Evolutionary conservation across 2,113 vertebrate species (phyloP).

Genomic region (Lethenteron camtschaticum): DNA sequence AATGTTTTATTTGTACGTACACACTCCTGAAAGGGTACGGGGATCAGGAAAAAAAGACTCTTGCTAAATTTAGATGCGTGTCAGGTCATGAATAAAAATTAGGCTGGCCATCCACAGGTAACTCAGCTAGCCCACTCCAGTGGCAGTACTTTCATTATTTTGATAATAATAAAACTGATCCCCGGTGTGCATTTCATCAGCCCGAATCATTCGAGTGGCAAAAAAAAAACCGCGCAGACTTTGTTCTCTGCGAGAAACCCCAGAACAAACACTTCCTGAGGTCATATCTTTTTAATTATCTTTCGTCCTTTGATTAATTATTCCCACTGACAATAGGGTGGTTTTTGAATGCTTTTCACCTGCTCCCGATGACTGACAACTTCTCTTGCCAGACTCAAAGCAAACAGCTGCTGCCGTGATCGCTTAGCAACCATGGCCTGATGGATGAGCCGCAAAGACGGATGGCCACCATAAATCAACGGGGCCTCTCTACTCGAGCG

Average conservation of each 20-base stretch:
- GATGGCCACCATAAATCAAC: conserved; percentile 96
- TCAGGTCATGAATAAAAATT: conserved; percentile 4
- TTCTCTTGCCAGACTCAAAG: conserved; percentile 98
- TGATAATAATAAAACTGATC: conserved; percentile 3
- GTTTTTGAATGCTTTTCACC: conserved; percentile 35
- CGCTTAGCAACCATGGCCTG: conserved; percentile 84
- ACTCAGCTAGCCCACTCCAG: background rate
- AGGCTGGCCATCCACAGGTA: conserved; percentile 3
- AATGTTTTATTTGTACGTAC: no score
- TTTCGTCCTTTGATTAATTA: conserved; percentile 99
- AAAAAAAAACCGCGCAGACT: conserved; percentile 35
- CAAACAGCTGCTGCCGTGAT: conserved; percentile 92
- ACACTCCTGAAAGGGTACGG: background rate
- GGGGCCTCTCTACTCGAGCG: no score
- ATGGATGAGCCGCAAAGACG: conserved; percentile 82
- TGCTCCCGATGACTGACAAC: conserved; percentile 55
- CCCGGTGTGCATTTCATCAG: conserved; percentile 59
- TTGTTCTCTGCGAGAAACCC: conserved; percentile 38
- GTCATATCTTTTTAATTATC: conserved; percentile 99
- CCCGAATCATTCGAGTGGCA: conserved; percentile 55
- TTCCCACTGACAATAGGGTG: conserved; percentile 90
- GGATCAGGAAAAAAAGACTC: background rate
- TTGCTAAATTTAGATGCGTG: background rate
- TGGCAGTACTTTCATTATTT: conserved; percentile 1
- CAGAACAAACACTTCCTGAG: conserved; percentile 90